Evolutionary conservation across 2,888 invertebrate genomes (phyloP), one percentile per base, ranked within the genome.

Genomic region (Spisula subtruncata): DNA sequence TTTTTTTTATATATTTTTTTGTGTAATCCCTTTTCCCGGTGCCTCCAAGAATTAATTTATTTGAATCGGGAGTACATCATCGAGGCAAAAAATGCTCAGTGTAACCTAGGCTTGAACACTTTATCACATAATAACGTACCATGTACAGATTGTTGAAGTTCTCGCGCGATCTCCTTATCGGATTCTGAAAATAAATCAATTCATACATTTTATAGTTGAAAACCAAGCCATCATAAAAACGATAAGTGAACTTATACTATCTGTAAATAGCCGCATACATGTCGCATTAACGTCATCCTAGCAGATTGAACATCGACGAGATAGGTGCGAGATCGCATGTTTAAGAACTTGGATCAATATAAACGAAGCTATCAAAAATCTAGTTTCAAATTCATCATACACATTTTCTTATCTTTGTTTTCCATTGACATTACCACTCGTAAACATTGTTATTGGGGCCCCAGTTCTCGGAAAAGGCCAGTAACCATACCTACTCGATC

Each of bases 131-230:
- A 32, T 4, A 75, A 32, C 75, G 75, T 85, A 91, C 91, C 91
- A 85, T 91, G 91, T 2, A 85, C 51, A 25, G 91, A 83, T 41
- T 87, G 87, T 46, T 91, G 85, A 35, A 82, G 85, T 48, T 83
- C 46, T 41, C 66, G 48, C n/a, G 88, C 66, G 10, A 85, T 48
- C 14, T 91, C 89, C 80, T 75, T 86, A 16, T 48, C 75, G 0
- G 90, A 87, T 25, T 91, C 90, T 91, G 90, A 79, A 89, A 81
- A 29, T 51, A 71, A 66, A 66, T 66, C 25, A 66, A 66, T 25
- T n/a, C 25, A 66, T 25, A 25, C 5, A 41, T 66, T 66, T 66
- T 66, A 66, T 66, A 66, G 25, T n/a, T 25, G n/a, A 66, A 20
- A 66, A 66, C n/a, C 8, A n/a, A 41, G 41, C 41, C 41, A 5